Base-by-base conservation (phyloP, 1,140 invertebrate genomes). In the Lucilia sericata region DNA sequence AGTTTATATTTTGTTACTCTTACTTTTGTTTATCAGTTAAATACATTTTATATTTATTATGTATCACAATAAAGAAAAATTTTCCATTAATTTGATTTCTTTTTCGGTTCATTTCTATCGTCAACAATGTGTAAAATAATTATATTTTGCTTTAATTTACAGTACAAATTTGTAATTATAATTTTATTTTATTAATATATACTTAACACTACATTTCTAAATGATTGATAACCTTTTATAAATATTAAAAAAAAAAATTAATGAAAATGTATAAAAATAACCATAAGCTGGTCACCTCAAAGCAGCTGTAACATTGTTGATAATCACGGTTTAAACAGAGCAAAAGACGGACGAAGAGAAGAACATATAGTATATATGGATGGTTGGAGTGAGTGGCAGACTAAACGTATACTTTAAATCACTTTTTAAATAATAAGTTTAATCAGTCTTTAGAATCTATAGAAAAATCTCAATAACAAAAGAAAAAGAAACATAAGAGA, bases 391-490 rank as follows among this genome's bases (percentile, higher is more conserved):
- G 51, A 17, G 17, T 55, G 55, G 55, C 55, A 60, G 55, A 60
- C 55, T 42, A 70, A 83, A 70, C 82, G 47, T 74, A 74, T 34
- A 74, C 74, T 74, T 70, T 83, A 83, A 83, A 83, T 83, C 82
- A 83, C 74, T 83, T 83, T 83, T 74, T 74, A 83, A 83, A 83
- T 83, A 74, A 49, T 83, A 74, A 51, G 82, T 74, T 47, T 80
- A 80, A 80, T 80, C 76, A 80, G 76, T 10, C 21, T 51, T 21
- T 49, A 49, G 19, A 80, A 51, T 80, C 76, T 80, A 70, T 70
- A 70, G 65, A 70, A 70, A 70, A 70, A 70, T 70, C 65, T 70
- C 65, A 21, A 70, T 10, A 70, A 70, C 19, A 70, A 70, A 70
- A 70, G 12, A 55, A 70, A 70, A 70, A 21, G 21, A 70, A 70